A percentile compares a stretch with the other conserved stretches of the same genome.
Evolutionary conservation across 2,113 vertebrate species (phyloP).

Genomic region (Prunella himalayana): DNA sequence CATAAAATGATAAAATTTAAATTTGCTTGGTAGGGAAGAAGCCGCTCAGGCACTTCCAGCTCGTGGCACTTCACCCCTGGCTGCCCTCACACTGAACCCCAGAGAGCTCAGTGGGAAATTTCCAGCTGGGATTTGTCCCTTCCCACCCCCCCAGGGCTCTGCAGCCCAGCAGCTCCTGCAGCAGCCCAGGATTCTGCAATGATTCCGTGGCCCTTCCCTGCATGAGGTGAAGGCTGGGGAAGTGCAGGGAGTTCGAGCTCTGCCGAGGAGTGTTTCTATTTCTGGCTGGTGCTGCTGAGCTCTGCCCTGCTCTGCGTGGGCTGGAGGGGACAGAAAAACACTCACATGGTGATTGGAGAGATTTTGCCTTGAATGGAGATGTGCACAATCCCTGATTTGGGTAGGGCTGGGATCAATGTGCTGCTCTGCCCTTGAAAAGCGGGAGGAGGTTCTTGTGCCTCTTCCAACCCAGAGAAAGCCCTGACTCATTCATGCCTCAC

Average conservation of each 20-base stretch:
- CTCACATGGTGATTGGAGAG: neutral
- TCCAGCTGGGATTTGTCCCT: neutral
- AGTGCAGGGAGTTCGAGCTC: neutral
- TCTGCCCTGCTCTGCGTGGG: neutral
- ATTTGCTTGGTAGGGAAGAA: neutral
- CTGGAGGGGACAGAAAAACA: neutral
- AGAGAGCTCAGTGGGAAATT: rapidly evolving
- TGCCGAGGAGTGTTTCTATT: neutral
- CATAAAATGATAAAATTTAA: rapidly evolving
- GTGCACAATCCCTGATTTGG: rapidly evolving
- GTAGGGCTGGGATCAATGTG: neutral
- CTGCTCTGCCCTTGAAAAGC: neutral
- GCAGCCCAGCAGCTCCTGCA: neutral
- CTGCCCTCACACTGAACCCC: rapidly evolving
- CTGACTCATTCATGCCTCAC: neutral
- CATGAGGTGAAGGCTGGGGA: rapidly evolving
- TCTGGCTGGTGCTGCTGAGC: neutral
- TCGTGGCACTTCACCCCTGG: rapidly evolving
- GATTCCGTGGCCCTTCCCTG: neutral
- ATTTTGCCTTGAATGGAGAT: neutral
- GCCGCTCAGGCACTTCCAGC: neutral
- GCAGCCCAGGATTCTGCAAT: neutral
- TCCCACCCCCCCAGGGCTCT: neutral
- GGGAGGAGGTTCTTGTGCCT: neutral
- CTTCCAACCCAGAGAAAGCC: neutral